Evolutionary conservation across 2,888 invertebrate species (phyloP).

Genomic region (Drosophila neotestacea): DNA sequence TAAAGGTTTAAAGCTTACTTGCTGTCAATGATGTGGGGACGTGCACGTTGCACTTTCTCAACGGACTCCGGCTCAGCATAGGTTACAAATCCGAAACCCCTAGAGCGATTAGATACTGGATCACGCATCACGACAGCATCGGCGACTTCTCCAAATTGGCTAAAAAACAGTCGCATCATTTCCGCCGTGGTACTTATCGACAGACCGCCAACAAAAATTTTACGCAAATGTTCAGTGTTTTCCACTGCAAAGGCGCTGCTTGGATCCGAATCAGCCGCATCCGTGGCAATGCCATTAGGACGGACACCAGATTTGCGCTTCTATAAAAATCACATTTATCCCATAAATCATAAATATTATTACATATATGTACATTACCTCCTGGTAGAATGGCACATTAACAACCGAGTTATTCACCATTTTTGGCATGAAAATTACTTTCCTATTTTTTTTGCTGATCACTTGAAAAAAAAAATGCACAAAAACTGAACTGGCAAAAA

Average conservation of each 20-base stretch:
- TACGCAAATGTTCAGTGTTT: conserved; percentile 77
- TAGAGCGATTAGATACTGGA: conserved; percentile 80
- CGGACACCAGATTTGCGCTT: conserved; percentile 32
- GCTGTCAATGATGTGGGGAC: conserved; percentile 81
- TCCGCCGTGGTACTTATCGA: conserved; percentile 78
- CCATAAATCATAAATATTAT: too few species aligned
- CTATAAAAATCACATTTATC: conserved; percentile 8
- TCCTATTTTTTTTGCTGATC: conserved; percentile 15
- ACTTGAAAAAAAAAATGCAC: conserved; percentile 39
- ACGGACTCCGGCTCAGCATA: conserved; percentile 73
- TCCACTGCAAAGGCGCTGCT: conserved; percentile 2
- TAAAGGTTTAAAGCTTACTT: conserved; percentile 85
- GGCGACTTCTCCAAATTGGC: conserved; percentile 79
- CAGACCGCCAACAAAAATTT: conserved; percentile 83
- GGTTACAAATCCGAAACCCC: conserved; percentile 83
- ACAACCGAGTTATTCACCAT: conserved; percentile 52
- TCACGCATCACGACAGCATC: conserved; percentile 83
- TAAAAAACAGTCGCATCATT: conserved; percentile 73
- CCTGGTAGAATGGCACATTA: conserved; percentile 37
- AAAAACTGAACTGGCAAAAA: conserved; percentile 38
- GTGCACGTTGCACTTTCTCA: conserved; percentile 79
- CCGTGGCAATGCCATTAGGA: background rate
- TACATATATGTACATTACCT: conserved; percentile 44
- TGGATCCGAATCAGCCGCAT: background rate
- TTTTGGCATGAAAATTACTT: conserved; percentile 48